Base-by-base conservation (phyloP, 2,888 invertebrate genomes). In the Prenolepis imparis region DNA sequence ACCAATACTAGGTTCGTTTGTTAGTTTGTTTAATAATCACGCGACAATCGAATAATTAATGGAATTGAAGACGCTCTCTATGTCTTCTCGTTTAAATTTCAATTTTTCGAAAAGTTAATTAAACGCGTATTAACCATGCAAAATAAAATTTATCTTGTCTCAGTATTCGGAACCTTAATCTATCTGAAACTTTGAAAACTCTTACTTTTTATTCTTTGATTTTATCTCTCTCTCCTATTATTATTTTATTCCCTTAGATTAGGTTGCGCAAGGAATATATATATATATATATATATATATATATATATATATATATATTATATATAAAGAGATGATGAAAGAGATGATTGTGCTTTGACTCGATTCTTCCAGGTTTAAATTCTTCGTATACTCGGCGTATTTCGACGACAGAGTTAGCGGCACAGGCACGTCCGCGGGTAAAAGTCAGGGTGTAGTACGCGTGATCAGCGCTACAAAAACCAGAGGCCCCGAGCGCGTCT, bases 381-480 rank as follows among this genome's bases (percentile, higher is more conserved):
- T 98, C 95, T 98, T 97, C 95, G 98, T 98, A 74, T 98, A 98
- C 94, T 98, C 98, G 12, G 98, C 98, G 72, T 98, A 97, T 94
- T 97, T 97, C 93, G 98, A 98, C 95, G 96, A 97, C 72, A 96
- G 98, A 89, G 87, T 92, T 3, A 91, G 91, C 12, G 90, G 93
- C 52, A 86, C 88, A 28, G 89, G 90, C 73, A 82, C 88, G 36
- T 68, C 88, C 36, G 86, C 86, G 55, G 85, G 83, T 11, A 96
- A 96, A 90, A 96, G 96, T 77, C 96, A 96, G 67, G 96, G 97
- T 81, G 95, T 96, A 11, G 96, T 98, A 70, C 96, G 98, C 64
- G 96, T 98, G 83, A 97, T 98, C 88, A 98, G 98, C 15, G 98
- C 98, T 12, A 98, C 98, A 0, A 98, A 97, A 95, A 98, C 98